Percentiles rank a stretch among this genome's conserved stretches.
phyloP scores from a whole-genome alignment of 2,888 invertebrate species.

The Chymomyza caudatula region DNA sequence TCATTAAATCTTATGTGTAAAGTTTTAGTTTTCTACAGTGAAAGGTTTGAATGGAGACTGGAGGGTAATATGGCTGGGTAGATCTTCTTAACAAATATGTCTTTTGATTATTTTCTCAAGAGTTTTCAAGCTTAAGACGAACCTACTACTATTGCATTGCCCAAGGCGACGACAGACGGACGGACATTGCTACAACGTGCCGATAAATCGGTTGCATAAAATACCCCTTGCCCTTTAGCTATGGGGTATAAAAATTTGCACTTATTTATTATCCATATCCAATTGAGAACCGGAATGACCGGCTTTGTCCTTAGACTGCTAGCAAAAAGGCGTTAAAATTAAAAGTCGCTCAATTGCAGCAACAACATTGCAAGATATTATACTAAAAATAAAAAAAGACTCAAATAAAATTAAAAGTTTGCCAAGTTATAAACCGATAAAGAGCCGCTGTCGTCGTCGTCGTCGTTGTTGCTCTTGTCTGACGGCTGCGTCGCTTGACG shows the following conservation, averaged over 20 bases:
- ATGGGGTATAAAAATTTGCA: constrained; percentile 55
- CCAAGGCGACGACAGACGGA: no score
- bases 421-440: constrained; percentile 73
- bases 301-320: constrained; percentile 16
- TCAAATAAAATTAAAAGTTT: constrained; percentile 73
- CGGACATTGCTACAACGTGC: no score
- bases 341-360: constrained; percentile 67
- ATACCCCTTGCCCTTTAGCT: no score
- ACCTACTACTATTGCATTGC: no score
- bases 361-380: constrained; percentile 38
- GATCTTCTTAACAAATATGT: no score
- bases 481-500: constrained; percentile 31
- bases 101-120: not conserved
- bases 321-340: constrained; percentile 71
- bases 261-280: constrained; percentile 60
- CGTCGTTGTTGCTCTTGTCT: constrained; percentile 44
- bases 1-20: no score
- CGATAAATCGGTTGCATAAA: no score
- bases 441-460: constrained; percentile 67
- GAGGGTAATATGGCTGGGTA: no score
- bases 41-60: no score
- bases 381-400: constrained; percentile 45
- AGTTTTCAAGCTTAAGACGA: not conserved
- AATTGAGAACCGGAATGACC: not conserved
- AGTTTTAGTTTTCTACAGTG: no score